Evolutionary conservation across 2,113 vertebrate genomes (phyloP), one percentile per base, ranked within the genome.

Genomic region (Puffinus mauretanicus): DNA sequence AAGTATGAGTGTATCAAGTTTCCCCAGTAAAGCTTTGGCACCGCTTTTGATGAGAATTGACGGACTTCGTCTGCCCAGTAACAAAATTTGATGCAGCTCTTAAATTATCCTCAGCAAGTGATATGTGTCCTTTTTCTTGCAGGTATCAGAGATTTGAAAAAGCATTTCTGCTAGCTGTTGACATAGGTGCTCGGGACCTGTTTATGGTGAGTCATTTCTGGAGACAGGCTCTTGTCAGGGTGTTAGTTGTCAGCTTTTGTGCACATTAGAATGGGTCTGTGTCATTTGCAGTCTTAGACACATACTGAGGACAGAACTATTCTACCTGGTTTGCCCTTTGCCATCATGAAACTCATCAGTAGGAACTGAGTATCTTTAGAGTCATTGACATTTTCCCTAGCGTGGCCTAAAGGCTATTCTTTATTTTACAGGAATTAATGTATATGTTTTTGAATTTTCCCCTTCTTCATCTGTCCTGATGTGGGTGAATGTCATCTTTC

Each of bases 101-200:
- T 65, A n/a, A 12, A 27, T 61, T 32, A 16, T 32, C 51, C 42
- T 90, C 73, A 73, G 24, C 40, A 69, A 66, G 10, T 5, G 0
- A 94, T 2, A 1, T 11, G 6, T 92, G 91, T 90, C 62, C 34
- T 82, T 70, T 97, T 91, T 84, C 71, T 95, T 96, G 42, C 95
- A 99, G 99, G 88, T 98, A 99, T 94, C 98, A 99, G 95, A 98
- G 99, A 84, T 99, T 99, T 86, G 99, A 99, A 97, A 99, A 99
- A 97, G 99, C 99, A 4, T 99, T 99, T 97, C 98, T 99, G 71
- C 98, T 99, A 13, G 99, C 99, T 55, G 97, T 99, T 72, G 99
- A 99, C 96, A 98, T 99, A 14, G 98, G 99, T 77, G 98, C 98
- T 70, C 98, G 98, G 92, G 99, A 99, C 97, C 98, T 99, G 86